Evolutionary conservation across 2,113 vertebrate genomes (phyloP).

Genomic region (Protomyctophum bolini): DNA sequence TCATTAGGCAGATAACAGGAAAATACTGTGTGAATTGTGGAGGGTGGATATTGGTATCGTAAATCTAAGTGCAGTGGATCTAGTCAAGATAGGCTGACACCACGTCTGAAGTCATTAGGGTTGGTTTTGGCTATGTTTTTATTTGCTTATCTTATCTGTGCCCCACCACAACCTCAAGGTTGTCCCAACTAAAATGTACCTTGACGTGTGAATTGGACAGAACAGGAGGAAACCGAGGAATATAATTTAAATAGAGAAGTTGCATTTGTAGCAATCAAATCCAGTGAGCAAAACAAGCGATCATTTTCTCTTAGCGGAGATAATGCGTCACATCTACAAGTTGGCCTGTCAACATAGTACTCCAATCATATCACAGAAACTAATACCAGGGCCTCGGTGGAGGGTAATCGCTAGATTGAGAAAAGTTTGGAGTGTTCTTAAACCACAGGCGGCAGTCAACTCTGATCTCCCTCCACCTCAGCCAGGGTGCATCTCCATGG

Average conservation of each 20-base stretch:
- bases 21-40: slow-evolving; percentile 3
- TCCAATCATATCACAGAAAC: slow-evolving; percentile 7
- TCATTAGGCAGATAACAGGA: slow-evolving; percentile 23
- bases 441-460: slow-evolving; percentile 27
- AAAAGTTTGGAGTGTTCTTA: slow-evolving; percentile 35
- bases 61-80: slow-evolving; percentile 17
- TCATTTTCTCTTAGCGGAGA: neutral
- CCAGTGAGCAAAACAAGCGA: neutral
- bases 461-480: slow-evolving; percentile 49
- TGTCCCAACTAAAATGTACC: neutral
- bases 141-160: slow-evolving; percentile 6
- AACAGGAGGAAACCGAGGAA: neutral
- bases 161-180: neutral
- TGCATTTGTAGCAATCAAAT: neutral
- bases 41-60: slow-evolving; percentile 26
- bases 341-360: neutral
- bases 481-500: slow-evolving; percentile 44
- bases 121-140: slow-evolving; percentile 9
- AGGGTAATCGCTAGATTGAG: slow-evolving; percentile 19
- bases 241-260: slow-evolving; percentile 1
- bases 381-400: slow-evolving; percentile 9
- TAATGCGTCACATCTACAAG: neutral
- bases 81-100: slow-evolving; percentile 8
- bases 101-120: slow-evolving; percentile 18
- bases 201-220: neutral